These are phyloP conservation scores for Porites cylindrica DNA, from an alignment of 92 coral and sea anemone species.

Conservation along the genomic window DNA sequence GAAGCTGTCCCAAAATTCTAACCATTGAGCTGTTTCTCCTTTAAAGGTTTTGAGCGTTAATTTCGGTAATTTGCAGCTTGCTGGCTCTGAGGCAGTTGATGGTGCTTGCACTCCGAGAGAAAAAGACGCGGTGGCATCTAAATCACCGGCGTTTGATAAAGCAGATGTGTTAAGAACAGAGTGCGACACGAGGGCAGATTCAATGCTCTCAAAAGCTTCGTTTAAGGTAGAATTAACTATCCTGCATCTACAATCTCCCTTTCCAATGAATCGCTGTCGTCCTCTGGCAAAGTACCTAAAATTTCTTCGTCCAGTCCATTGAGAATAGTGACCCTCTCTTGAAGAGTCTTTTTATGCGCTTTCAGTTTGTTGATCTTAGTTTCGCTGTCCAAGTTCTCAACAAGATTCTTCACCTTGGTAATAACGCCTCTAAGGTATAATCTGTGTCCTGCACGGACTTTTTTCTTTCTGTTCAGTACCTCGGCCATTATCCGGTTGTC, in stretches of 20 bases:
- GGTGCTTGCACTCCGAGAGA: not conserved
- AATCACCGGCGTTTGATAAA: not conserved
- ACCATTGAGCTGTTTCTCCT: constrained; percentile 26
- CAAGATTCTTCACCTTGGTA: not conserved
- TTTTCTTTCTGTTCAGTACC: not conserved
- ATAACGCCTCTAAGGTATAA: not conserved
- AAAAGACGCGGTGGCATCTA: not conserved
- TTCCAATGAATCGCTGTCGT: not conserved
- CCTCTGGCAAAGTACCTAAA: not conserved
- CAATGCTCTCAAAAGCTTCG: not conserved
- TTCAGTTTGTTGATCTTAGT: constrained; percentile 18
- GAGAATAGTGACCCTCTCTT: not conserved
- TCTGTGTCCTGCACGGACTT: constrained; percentile 16
- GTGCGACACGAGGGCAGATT: not conserved
- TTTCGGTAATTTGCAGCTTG: not conserved
- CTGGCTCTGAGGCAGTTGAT: not conserved
- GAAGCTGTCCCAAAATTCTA: constrained; percentile 58
- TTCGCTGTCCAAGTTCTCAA: not conserved
- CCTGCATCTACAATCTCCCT: constrained; percentile 1
- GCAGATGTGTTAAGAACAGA: not conserved
- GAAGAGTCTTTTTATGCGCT: constrained; percentile 8
- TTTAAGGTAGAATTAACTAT: not conserved
- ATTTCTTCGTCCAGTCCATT: not conserved
- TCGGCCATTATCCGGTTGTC: constrained; percentile 20
- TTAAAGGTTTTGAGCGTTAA: not conserved